These are phyloP conservation scores for Listrodromus nycthemerus DNA, from an alignment of 2,888 invertebrate genomes.

Conservation along the genomic window DNA sequence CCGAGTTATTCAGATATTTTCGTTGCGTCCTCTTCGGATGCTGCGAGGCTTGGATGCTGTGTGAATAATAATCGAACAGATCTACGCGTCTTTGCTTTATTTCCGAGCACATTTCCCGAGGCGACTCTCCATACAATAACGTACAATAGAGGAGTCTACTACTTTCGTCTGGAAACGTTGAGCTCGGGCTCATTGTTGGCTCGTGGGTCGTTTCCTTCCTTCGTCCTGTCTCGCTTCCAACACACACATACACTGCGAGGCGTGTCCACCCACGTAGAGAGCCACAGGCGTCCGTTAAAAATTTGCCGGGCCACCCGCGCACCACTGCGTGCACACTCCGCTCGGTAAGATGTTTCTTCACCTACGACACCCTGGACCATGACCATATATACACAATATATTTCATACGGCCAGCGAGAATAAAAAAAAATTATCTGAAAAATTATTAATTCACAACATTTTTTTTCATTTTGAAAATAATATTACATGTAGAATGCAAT, in stretches of 20 bases:
- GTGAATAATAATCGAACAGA: slow-evolving; percentile 18
- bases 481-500: background rate
- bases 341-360: slow-evolving; percentile 44
- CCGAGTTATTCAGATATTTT: background rate
- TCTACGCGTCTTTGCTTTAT: background rate
- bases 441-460: background rate
- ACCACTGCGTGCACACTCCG: slow-evolving; percentile 56
- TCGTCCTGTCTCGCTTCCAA: slow-evolving; percentile 23
- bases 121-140: slow-evolving; percentile 14
- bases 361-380: slow-evolving; percentile 13
- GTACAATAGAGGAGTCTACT: slow-evolving; percentile 6
- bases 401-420: background rate
- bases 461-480: background rate
- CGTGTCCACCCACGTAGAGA: slow-evolving; percentile 64
- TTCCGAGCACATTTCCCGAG: slow-evolving; percentile 5
- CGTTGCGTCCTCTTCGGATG: background rate
- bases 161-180: slow-evolving; percentile 34
- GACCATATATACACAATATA: background rate
- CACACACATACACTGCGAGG: slow-evolving; percentile 37
- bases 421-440: background rate
- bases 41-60: slow-evolving; percentile 35
- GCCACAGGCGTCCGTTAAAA: slow-evolving; percentile 59
- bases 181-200: slow-evolving; percentile 50
- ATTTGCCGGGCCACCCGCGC: slow-evolving; percentile 65
- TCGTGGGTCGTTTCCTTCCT: slow-evolving; percentile 56